Conservation (phyloP, 2,113 vertebrate species). For the Cyphotilapia sp. region DNA sequence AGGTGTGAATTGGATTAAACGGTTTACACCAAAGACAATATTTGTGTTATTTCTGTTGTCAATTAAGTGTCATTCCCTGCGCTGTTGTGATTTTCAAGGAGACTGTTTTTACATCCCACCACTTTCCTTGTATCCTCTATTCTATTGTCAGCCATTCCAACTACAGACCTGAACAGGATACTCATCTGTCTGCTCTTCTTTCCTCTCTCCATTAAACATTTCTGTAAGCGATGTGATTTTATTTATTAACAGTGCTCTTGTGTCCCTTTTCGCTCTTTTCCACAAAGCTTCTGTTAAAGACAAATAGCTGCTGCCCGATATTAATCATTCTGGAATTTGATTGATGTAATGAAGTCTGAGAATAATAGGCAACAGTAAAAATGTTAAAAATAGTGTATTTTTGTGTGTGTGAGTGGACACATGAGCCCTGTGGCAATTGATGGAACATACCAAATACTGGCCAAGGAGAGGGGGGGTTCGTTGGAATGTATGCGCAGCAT, state of each 20-base stretch:
- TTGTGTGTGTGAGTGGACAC: conserved; percentile 5
- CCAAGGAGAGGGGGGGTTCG: not conserved
- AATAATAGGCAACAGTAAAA: not conserved
- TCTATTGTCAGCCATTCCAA: not conserved
- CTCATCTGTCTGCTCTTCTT: not conserved
- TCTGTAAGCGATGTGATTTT: not conserved
- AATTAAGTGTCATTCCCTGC: not conserved
- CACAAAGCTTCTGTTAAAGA: not conserved
- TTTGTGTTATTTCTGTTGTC: not conserved
- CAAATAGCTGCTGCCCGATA: not conserved
- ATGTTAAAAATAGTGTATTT: not conserved
- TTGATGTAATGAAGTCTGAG: not conserved
- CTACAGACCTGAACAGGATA: not conserved
- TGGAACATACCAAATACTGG: conserved; percentile 41
- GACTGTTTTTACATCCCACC: not conserved
- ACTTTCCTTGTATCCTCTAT: not conserved
- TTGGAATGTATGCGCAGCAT: not conserved
- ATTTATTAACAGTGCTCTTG: not conserved
- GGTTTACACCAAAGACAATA: not conserved
- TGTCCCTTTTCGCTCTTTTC: not conserved
- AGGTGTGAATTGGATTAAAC: not conserved
- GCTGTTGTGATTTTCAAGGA: not conserved
- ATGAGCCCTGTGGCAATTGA: conserved; percentile 13
- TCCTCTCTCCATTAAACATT: not conserved
- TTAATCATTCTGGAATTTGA: not conserved